Percentiles rank a stretch among this genome's conserved stretches.
Evolutionary conservation across 2,888 invertebrate genomes (phyloP).

Genomic region (Nasonovia ribisnigri): DNA sequence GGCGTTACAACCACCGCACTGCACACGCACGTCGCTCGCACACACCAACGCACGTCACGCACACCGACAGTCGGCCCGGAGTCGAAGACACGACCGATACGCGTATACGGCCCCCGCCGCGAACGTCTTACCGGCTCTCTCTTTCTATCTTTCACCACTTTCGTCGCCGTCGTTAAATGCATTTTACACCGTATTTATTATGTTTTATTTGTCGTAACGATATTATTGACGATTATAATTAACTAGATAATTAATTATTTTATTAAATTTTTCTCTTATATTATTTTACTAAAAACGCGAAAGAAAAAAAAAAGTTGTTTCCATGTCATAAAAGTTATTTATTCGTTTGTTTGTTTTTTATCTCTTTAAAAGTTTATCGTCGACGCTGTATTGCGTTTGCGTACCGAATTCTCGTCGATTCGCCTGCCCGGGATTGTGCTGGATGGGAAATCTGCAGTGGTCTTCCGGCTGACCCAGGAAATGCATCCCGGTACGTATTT

Average conservation of each 20-base stretch:
- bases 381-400: not conserved
- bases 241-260: not conserved
- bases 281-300: not conserved
- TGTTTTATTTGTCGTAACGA: not conserved
- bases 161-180: not conserved
- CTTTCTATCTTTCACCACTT: constrained; percentile 16
- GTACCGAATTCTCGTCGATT: constrained; percentile 3
- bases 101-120: constrained; percentile 28
- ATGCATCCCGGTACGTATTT: constrained; percentile 61
- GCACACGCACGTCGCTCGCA: constrained; percentile 62
- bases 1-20: constrained; percentile 62
- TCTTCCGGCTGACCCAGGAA: constrained; percentile 54
- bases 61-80: constrained; percentile 49
- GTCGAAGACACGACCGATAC: constrained; percentile 52
- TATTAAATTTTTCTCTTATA: not conserved
- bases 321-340: not conserved
- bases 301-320: not conserved
- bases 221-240: not conserved
- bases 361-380: not conserved
- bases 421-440: not conserved
- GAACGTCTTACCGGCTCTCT: constrained; percentile 1
- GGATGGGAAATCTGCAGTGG: constrained; percentile 9
- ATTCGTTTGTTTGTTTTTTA: constrained; percentile 12
- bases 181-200: not conserved
- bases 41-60: constrained; percentile 52